Evolutionary conservation across 1,140 invertebrate species (phyloP), one percentile per base, ranked within the genome.

Genomic region (Drosophila watanabei): DNA sequence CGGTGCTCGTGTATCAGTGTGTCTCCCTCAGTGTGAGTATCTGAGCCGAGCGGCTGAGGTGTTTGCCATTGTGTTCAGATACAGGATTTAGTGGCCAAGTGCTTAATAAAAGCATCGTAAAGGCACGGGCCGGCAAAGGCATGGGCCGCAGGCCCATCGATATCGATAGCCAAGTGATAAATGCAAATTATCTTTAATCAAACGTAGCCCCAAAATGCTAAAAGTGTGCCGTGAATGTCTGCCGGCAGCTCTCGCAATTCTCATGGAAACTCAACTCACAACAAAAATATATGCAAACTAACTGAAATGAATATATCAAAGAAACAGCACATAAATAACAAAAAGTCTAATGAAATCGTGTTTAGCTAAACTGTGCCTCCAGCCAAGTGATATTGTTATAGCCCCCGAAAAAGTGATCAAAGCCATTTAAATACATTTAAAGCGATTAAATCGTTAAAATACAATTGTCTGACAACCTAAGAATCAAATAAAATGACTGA

Each of bases 31-130:
- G 68, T 73, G 71, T 73, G 71, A 73, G 71, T 73, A 73, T 57
- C 54, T 57, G 54, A 57, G 54, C 54, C 54, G 54, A 57, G 54
- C 52, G 52, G 51, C 68, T 61, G 45, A 73, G 71, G 71, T 75
- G 71, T 75, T 73, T 73, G 45, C 43, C 66, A 72, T 72, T 72
- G 69, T 72, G 45, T 57, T 73, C 70, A 60, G 54, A 75, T 75
- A 75, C 71, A 75, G 71, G 71, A 75, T 75, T 75, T 73, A 69
- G 64, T 69, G 71, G 41, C 57, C 33, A 73, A 73, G 71, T 73
- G 71, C 71, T 75, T 52, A 61, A 75, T 73, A 52, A 73, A 73
- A 73, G 68, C 69, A 52, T 73, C 63, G 52, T 56, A 69, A 46
- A 71, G 54, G 54, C 54, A 57, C 35, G 54, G 54, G 54, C 54